These are phyloP conservation scores for Corticium candelabrum DNA, from an alignment of 37 sponge, comb jelly and placozoan genomes.

Conservation along the genomic window DNA sequence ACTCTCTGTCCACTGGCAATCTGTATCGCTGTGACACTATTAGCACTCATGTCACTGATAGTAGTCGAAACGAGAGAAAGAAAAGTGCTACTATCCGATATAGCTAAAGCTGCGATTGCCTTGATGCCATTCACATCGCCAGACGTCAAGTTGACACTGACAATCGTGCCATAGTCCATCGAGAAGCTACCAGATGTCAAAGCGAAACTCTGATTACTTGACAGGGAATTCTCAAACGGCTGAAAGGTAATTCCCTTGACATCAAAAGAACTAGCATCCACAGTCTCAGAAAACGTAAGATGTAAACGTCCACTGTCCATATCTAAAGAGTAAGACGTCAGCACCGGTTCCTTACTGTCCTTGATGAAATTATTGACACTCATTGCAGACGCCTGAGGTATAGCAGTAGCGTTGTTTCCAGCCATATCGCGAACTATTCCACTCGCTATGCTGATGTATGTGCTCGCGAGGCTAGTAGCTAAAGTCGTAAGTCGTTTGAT, in stretches of 20 bases:
- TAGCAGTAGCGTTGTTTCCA: not conserved
- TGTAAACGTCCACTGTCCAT: not conserved
- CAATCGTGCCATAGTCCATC: not conserved
- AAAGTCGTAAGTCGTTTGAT: slow-evolving; percentile 42
- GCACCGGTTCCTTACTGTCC: not conserved
- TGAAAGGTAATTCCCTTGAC: not conserved
- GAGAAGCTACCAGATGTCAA: not conserved
- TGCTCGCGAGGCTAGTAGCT: slow-evolving; percentile 25
- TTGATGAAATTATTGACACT: not conserved
- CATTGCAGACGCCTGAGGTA: not conserved
- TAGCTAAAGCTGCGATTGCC: slow-evolving; percentile 38
- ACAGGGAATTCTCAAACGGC: not conserved
- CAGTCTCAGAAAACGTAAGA: not conserved
- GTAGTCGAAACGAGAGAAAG: slow-evolving; percentile 32
- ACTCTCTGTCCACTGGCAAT: not conserved
- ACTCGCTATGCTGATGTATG: slow-evolving; percentile 38
- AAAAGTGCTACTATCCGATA: slow-evolving; percentile 32
- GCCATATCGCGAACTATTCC: slow-evolving; percentile 58
- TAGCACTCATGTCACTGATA: slow-evolving; percentile 61
- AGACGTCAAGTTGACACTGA: slow-evolving; percentile 25
- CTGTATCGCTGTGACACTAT: slow-evolving; percentile 17
- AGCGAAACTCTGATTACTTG: not conserved
- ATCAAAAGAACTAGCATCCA: not conserved
- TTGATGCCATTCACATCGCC: slow-evolving; percentile 53
- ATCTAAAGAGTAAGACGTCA: not conserved